Evolutionary conservation across 2,888 invertebrate genomes (phyloP).

Genomic region (Eulithis prunata): DNA sequence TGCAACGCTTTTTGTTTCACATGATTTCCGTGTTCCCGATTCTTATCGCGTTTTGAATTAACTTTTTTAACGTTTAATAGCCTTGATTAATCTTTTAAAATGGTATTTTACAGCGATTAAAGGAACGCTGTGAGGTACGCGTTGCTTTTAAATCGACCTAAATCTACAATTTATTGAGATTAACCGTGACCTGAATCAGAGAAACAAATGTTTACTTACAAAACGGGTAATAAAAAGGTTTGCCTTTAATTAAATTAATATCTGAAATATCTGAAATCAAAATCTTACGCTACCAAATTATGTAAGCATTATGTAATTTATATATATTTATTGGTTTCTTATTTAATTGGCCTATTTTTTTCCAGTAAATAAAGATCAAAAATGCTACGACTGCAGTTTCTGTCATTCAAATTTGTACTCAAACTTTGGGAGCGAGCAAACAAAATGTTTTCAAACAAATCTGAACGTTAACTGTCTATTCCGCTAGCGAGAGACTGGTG

Average conservation of each 20-base stretch:
- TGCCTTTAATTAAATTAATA: too few species aligned
- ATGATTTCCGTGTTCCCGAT: conserved; percentile 49
- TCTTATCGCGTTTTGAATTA: conserved; percentile 44
- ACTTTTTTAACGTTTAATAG: conserved; percentile 39
- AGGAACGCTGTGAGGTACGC: conserved; percentile 2
- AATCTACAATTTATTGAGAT: not conserved
- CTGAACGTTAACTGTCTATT: not conserved
- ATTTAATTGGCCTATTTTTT: too few species aligned
- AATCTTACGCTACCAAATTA: too few species aligned
- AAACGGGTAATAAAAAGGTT: too few species aligned
- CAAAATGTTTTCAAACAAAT: not conserved
- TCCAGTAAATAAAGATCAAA: too few species aligned
- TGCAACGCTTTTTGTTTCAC: conserved; percentile 50
- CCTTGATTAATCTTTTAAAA: conserved; percentile 31
- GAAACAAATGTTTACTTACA: not conserved
- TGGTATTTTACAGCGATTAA: conserved; percentile 20
- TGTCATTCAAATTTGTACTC: not conserved
- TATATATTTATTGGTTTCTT: too few species aligned
- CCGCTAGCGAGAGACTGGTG: not conserved
- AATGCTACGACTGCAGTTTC: not conserved
- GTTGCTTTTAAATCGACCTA: not conserved
- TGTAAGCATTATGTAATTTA: too few species aligned
- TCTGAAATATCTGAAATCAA: too few species aligned
- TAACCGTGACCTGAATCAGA: not conserved
- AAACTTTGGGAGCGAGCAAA: not conserved